A percentile compares a stretch with the other conserved stretches of the same genome.
phyloP scores from a whole-genome alignment of 53 echinoderm and acorn worm species.

The Paracentrotus lividus region DNA sequence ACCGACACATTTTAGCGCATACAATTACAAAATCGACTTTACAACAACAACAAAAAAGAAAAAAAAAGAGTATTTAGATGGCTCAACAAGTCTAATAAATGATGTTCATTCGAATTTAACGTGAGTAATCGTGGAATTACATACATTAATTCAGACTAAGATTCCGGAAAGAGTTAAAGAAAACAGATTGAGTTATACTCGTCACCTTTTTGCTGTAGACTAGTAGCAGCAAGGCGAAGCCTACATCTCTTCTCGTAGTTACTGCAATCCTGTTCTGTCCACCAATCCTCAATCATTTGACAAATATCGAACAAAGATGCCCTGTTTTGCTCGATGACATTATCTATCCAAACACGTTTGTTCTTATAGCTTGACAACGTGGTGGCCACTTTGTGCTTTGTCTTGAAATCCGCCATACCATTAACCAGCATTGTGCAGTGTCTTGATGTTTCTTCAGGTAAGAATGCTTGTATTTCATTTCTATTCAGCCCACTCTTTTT shows the following conservation, averaged over 20 bases:
- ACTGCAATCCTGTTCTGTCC: neutral
- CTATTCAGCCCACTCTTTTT: neutral
- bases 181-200: too few species aligned
- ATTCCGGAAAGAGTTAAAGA: too few species aligned
- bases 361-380: neutral
- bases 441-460: neutral
- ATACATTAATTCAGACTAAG: too few species aligned
- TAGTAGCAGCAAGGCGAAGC: neutral
- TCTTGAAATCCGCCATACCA: neutral
- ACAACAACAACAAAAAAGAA: too few species aligned
- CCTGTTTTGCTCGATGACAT: neutral
- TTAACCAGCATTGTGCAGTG: neutral
- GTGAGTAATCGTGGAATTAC: too few species aligned
- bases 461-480: neutral
- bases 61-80: too few species aligned
- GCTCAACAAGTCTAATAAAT: too few species aligned
- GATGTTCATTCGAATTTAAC: too few species aligned
- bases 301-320: neutral
- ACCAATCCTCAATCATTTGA: conserved; percentile 23
- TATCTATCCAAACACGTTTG: neutral
- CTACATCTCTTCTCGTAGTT: neutral
- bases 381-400: neutral
- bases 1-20: too few species aligned
- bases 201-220: neutral
- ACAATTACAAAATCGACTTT: too few species aligned